phyloP scores from a whole-genome alignment of 2,113 vertebrate species.

The Scatophagus argus region DNA sequence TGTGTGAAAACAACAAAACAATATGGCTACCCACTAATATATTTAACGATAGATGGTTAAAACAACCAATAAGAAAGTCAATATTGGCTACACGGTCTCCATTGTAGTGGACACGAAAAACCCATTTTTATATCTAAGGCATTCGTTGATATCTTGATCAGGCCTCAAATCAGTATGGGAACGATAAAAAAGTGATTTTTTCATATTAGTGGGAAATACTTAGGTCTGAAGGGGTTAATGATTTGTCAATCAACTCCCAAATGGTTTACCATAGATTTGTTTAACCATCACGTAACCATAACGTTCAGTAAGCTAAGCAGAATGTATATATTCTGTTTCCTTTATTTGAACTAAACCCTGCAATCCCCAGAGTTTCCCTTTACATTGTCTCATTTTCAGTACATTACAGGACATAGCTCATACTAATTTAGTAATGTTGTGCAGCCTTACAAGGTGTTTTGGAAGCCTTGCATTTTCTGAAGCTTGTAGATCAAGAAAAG shows the following conservation, averaged over 20 bases:
- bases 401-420: neutral
- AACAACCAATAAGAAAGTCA: no score
- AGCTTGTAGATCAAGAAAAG: neutral
- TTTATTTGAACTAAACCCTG: neutral
- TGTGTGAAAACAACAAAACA: neutral
- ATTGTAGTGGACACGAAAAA: neutral
- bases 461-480: neutral
- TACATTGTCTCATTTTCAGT: neutral
- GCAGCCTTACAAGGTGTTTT: neutral
- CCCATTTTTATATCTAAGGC: neutral
- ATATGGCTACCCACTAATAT: neutral
- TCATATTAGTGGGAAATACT: neutral
- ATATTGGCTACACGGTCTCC: neutral
- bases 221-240: neutral
- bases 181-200: neutral
- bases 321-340: slow-evolving; percentile 7
- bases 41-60: no score
- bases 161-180: neutral
- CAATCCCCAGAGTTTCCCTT: neutral
- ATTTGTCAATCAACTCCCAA: neutral
- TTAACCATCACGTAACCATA: neutral
- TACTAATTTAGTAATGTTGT: neutral
- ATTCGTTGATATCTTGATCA: neutral
- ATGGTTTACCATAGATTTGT: neutral
- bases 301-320: neutral